Base-by-base conservation (phyloP, 2,888 invertebrate species). In the Ceramica pisi region DNA sequence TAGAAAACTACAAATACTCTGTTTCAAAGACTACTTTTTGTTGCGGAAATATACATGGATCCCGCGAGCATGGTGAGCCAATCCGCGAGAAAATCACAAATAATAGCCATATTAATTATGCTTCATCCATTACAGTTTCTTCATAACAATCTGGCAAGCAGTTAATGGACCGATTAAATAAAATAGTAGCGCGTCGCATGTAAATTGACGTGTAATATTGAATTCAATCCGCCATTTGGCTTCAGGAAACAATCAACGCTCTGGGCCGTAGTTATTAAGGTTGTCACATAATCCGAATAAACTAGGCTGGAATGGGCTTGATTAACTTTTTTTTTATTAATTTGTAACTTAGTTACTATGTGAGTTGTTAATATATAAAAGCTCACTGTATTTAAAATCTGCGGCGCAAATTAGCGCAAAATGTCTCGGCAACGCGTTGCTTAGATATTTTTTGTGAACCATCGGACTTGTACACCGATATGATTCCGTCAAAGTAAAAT, bases 211-310 rank as follows among this genome's bases (percentile, higher is more conserved):
- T 75, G 81, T 78, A 77, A 82, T 87, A 90, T 89, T 89, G 82
- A 90, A 89, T 89, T 88, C 86, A 90, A 86, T 80, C 79, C 56
- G 71, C 82, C 74, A 87, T 89, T 89, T 83, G 84, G 87, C 80
- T 73, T 71, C 77, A 78, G 84, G 77, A 86, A 86, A 86, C 85
- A 87, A 87, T 88, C 85, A 85, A 76, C 26, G 71, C 67, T 67
- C 26, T 59, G 50, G 21, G 35, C 35, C 10, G 56, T 9, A 8
- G 38, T 19, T 44, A 80, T 19, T 44, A 80, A 35, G 78, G 78
- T 26, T 69, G 60, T 12, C 60, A 56, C 31, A 12, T 23, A 6
- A 4, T 1, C 8, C 0, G 12, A 51, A 66, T 23, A n/a, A 9
- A 48, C 12, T 26, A 26, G 41, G 41, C 38, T 21, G 14, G 9